Evolutionary conservation across 1,140 invertebrate species (phyloP).

Genomic region (Oppia nitens): DNA sequence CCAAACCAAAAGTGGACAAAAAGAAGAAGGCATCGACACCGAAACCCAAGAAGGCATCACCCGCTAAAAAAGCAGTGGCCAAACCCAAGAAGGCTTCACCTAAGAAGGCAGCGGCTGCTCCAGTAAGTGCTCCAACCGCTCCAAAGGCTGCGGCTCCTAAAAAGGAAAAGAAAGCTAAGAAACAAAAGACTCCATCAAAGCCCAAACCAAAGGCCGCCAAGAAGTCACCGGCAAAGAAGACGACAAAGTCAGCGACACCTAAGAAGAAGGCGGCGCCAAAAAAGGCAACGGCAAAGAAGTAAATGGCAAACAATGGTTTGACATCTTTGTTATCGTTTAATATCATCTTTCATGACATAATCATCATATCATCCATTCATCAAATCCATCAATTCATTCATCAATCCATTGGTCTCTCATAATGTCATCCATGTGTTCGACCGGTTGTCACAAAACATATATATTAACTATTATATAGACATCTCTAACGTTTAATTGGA

Average conservation of each 20-base stretch:
- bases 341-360: too few relatives aligned
- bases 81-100: slow-evolving; percentile 13
- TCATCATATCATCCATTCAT: neutral
- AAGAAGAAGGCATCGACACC: slow-evolving; percentile 15
- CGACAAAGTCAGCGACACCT: slow-evolving; percentile 16
- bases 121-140: neutral
- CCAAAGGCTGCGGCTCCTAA: neutral
- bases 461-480: too few relatives aligned
- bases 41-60: slow-evolving; percentile 12
- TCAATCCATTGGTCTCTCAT: neutral
- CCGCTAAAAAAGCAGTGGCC: neutral
- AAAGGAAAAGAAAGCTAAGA: slow-evolving; percentile 13
- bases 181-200: slow-evolving; percentile 14
- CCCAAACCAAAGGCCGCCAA: slow-evolving; percentile 6
- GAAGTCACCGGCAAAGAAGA: slow-evolving; percentile 4
- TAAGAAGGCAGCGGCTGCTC: slow-evolving; percentile 4
- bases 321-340: neutral
- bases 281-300: neutral
- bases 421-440: neutral
- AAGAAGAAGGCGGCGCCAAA: slow-evolving; percentile 13
- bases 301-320: slow-evolving; percentile 1
- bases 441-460: neutral
- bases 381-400: neutral
- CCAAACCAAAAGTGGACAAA: slow-evolving; percentile 18
- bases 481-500: too few relatives aligned